Evolutionary conservation across 1,140 invertebrate genomes (phyloP).

Genomic region (Ips nitidus): DNA sequence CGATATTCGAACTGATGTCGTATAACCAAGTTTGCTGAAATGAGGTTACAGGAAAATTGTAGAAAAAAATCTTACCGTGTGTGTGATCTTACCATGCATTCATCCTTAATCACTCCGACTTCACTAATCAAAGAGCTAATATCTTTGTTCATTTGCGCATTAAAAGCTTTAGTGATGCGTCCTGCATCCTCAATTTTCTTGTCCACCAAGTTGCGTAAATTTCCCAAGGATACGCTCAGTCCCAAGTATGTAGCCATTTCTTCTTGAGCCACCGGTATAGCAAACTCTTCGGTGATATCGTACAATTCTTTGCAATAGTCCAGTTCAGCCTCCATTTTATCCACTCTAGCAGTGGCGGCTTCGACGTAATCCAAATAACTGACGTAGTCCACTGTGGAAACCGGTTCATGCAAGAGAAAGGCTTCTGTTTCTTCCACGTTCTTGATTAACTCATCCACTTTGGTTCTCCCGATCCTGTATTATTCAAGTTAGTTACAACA

Average conservation of each 20-base stretch:
- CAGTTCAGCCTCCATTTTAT: slow-evolving; percentile 63
- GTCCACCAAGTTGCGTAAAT: slow-evolving; percentile 57
- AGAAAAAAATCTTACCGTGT: too few relatives aligned
- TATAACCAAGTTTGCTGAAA: slow-evolving; percentile 71
- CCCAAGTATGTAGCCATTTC: slow-evolving; percentile 47
- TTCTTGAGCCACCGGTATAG: slow-evolving; percentile 56
- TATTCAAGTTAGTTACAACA: too few relatives aligned
- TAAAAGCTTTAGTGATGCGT: slow-evolving; percentile 60
- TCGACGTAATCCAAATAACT: slow-evolving; percentile 70
- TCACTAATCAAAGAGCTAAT: slow-evolving; percentile 65
- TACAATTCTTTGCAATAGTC: slow-evolving; percentile 73
- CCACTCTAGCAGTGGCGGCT: slow-evolving; percentile 60
- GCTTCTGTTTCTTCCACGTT: slow-evolving; percentile 63
- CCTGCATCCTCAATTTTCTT: slow-evolving; percentile 57
- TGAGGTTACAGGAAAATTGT: neutral
- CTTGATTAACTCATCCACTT: slow-evolving; percentile 60
- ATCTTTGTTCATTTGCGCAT: slow-evolving; percentile 62
- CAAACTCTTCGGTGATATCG: slow-evolving; percentile 70
- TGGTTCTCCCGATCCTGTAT: slow-evolving; percentile 60
- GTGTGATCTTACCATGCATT: slow-evolving; percentile 57
- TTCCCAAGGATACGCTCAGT: slow-evolving; percentile 55
- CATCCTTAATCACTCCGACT: slow-evolving; percentile 66
- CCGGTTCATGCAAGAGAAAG: slow-evolving; percentile 63
- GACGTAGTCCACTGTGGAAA: slow-evolving; percentile 67
- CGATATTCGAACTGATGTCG: slow-evolving; percentile 67